These are phyloP conservation scores for Cnemophilus loriae DNA, from an alignment of 2,113 vertebrate genomes.

Conservation along the genomic window DNA sequence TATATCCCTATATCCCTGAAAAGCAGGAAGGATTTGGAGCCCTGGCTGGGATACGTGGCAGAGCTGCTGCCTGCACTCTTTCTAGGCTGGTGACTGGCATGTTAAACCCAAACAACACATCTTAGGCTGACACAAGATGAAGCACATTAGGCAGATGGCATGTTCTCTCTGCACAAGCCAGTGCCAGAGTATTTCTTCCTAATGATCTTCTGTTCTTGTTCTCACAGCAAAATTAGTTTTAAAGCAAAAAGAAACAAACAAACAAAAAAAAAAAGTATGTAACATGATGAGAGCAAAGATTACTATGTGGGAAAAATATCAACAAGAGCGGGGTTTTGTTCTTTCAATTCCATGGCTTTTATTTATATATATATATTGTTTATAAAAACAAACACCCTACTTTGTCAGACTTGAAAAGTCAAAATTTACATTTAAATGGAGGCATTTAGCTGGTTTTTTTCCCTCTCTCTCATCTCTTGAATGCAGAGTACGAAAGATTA, in stretches of 20 bases:
- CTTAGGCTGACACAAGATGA: slow-evolving; percentile 43
- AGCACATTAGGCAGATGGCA: slow-evolving; percentile 55
- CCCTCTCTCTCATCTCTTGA: background rate
- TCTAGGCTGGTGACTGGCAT: slow-evolving; percentile 20
- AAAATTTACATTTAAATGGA: slow-evolving; percentile 69
- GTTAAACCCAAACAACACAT: slow-evolving; percentile 38
- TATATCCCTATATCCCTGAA: background rate
- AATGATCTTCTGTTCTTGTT: slow-evolving; percentile 31
- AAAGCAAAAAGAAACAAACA: slow-evolving; percentile 28
- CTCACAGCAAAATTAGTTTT: slow-evolving; percentile 44
- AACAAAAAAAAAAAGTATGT: background rate
- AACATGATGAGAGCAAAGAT: slow-evolving; percentile 3
- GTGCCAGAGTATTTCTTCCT: background rate
- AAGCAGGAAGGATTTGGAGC: background rate
- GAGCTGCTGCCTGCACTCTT: background rate
- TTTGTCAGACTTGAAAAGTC: slow-evolving; percentile 58
- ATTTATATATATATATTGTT: slow-evolving; percentile 9
- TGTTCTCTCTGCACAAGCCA: slow-evolving; percentile 31
- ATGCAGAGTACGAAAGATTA: slow-evolving; percentile 26
- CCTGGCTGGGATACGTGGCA: background rate
- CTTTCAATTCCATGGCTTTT: slow-evolving; percentile 2
- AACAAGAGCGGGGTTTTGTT: background rate
- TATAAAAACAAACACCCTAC: slow-evolving; percentile 46
- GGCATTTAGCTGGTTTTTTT: background rate
- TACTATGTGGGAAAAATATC: slow-evolving; percentile 4